These are phyloP conservation scores for Camponotus pennsylvanicus DNA, from an alignment of 1,140 invertebrate genomes.

Conservation along the genomic window DNA sequence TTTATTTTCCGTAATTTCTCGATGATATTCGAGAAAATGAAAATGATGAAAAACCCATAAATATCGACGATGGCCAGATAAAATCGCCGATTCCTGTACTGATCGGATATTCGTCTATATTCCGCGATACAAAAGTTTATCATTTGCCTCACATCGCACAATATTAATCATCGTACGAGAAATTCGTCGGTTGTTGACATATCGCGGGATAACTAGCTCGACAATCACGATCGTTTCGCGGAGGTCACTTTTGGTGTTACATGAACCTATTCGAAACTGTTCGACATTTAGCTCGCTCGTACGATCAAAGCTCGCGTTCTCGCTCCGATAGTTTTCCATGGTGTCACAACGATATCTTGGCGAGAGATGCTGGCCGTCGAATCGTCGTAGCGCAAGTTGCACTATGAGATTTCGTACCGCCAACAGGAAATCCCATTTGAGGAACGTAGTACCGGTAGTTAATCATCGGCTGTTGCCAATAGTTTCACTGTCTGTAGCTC, in stretches of 20 bases:
- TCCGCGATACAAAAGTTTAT: constrained; percentile 63
- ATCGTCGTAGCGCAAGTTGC: constrained; percentile 59
- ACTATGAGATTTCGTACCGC: constrained; percentile 23
- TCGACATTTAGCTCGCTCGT: constrained; percentile 60
- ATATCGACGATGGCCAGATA: background rate
- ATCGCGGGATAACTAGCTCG: background rate
- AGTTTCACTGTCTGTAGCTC: constrained; percentile 61
- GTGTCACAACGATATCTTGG: constrained; percentile 4
- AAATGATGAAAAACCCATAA: background rate
- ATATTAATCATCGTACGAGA: constrained; percentile 48
- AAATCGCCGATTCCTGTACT: constrained; percentile 9
- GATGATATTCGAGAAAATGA: background rate
- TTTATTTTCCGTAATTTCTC: constrained; percentile 20
- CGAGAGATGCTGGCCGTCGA: constrained; percentile 2
- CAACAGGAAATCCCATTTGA: constrained; percentile 59
- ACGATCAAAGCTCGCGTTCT: constrained; percentile 65
- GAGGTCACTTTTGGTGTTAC: constrained; percentile 21
- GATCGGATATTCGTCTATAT: constrained; percentile 47
- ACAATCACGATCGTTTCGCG: constrained; percentile 12
- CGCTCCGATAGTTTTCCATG: constrained; percentile 23
- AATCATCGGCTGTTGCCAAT: constrained; percentile 68
- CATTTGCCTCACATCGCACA: constrained; percentile 46
- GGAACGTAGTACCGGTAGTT: constrained; percentile 58
- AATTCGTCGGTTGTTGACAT: constrained; percentile 39
- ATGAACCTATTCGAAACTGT: constrained; percentile 45